phyloP scores from a whole-genome alignment of 1,140 invertebrate genomes.

The Zaprionus ornatus region DNA sequence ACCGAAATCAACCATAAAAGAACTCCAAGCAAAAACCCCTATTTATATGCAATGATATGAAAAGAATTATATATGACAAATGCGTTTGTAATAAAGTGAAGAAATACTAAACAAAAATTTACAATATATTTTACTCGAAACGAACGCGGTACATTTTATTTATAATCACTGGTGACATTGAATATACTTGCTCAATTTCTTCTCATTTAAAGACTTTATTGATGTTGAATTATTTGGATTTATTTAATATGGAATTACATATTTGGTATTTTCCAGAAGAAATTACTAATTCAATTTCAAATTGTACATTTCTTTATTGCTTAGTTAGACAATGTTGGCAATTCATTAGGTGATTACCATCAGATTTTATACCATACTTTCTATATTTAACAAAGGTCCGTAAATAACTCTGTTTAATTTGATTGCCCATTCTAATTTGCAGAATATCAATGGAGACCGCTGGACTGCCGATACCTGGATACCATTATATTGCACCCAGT shows the following conservation, averaged over 20 bases:
- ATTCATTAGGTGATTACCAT: not conserved
- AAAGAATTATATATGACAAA: conserved; percentile 58
- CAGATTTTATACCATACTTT: not conserved
- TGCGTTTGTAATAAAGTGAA: conserved; percentile 73
- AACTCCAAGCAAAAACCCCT: conserved; percentile 36
- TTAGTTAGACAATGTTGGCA: not conserved
- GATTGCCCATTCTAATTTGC: conserved; percentile 66
- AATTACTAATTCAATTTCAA: not conserved
- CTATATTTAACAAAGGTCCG: not conserved
- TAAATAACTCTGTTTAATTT: not conserved
- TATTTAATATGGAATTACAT: not conserved
- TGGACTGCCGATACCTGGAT: conserved; percentile 93
- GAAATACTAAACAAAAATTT: conserved; percentile 55
- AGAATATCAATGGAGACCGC: conserved; percentile 97
- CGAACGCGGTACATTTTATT: not conserved
- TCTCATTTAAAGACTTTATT: not conserved
- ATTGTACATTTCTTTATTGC: not conserved
- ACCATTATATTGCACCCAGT: conserved; percentile 95
- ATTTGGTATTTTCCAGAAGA: not conserved
- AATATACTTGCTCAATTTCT: not conserved
- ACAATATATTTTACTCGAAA: not conserved
- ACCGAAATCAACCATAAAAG: conserved; percentile 18
- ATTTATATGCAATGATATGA: conserved; percentile 60
- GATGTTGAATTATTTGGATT: not conserved
- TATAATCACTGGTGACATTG: not conserved